These are phyloP conservation scores for Cephalopholis sonnerati DNA, from an alignment of 2,113 vertebrate genomes.

Conservation along the genomic window DNA sequence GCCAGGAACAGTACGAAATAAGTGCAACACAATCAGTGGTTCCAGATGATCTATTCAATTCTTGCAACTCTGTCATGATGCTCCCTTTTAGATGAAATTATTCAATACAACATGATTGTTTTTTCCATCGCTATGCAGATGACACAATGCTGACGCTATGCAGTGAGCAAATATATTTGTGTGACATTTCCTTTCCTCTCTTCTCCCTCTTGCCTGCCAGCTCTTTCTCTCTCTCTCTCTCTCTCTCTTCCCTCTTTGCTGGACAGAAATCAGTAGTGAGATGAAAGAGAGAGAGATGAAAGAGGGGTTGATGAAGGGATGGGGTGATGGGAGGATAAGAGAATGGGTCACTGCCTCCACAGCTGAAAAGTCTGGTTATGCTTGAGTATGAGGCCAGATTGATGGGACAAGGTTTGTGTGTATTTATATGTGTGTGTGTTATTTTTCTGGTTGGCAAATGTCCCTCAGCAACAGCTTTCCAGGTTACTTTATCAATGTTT, in stretches of 20 bases:
- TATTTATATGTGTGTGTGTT: constrained; percentile 23
- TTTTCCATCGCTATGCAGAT: not conserved
- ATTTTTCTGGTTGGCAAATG: constrained; percentile 3
- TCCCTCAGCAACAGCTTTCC: constrained; percentile 24
- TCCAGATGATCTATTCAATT: not conserved
- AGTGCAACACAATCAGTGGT: not conserved
- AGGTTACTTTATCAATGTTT: not conserved
- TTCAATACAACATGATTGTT: not conserved
- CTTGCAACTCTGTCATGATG: not conserved
- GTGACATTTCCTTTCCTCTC: constrained; percentile 1
- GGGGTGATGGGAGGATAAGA: constrained; percentile 64
- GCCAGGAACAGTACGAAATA: not conserved
- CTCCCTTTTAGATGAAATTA: not conserved
- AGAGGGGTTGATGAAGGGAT: constrained; percentile 64
- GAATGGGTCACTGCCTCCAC: constrained; percentile 71
- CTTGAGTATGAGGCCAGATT: constrained; percentile 27
- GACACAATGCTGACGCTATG: not conserved
- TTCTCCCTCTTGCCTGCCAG: not conserved
- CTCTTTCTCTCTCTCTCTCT: not conserved
- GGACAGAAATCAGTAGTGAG: constrained; percentile 59
- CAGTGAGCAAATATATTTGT: constrained; percentile 10
- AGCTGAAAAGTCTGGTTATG: constrained; percentile 56
- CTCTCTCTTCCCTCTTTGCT: constrained; percentile 12
- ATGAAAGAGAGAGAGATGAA: constrained; percentile 75
- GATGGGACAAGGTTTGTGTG: constrained; percentile 28